Conservation (phyloP, 2,888 invertebrate genomes). For the Allacma fusca region DNA sequence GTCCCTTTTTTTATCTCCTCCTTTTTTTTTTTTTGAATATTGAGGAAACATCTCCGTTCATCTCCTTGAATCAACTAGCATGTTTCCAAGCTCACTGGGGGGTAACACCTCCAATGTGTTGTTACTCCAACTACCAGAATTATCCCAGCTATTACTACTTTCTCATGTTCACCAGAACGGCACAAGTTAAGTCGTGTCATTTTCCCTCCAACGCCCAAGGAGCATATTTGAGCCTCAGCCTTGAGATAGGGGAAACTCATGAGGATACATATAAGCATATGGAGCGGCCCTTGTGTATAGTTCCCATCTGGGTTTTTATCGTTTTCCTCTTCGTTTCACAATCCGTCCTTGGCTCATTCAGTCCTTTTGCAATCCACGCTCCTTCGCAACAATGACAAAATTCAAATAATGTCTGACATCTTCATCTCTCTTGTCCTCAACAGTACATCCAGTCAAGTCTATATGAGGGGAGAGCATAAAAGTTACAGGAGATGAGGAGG, state of each 20-base stretch:
- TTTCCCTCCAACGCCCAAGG: background rate
- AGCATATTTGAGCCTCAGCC: no score
- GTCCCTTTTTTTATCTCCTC: no score
- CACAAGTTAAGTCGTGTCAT: background rate
- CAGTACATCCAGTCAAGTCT: background rate
- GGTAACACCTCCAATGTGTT: background rate
- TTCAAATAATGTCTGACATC: conserved; percentile 17
- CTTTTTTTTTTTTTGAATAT: no score
- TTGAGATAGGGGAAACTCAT: background rate
- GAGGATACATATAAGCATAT: background rate
- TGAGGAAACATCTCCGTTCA: background rate
- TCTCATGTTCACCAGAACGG: background rate
- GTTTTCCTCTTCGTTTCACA: conserved; percentile 41
- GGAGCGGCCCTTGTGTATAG: background rate
- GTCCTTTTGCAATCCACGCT: background rate
- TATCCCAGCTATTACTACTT: background rate
- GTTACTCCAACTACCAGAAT: background rate
- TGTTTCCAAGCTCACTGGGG: no score
- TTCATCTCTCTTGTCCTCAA: conserved; percentile 3
- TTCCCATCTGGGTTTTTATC: conserved; percentile 20
- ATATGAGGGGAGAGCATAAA: background rate
- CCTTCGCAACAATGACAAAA: background rate
- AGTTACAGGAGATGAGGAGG: background rate
- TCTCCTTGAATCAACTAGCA: no score
- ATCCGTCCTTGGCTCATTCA: conserved; percentile 18